Conservation (phyloP, 1,140 invertebrate genomes). For the Ephestia elutella region DNA sequence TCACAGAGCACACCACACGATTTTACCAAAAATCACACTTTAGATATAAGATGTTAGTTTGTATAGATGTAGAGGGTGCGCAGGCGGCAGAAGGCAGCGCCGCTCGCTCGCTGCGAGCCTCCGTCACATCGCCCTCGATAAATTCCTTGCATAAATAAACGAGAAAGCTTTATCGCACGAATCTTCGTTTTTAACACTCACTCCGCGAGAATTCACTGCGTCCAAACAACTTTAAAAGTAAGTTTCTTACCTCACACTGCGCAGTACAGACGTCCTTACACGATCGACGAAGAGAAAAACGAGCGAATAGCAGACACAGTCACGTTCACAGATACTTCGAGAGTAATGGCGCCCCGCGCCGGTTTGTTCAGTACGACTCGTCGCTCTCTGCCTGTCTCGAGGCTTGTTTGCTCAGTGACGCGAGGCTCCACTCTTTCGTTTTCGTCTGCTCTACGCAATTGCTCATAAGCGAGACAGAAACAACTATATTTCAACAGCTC, state of each 20-base stretch:
- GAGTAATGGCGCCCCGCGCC: constrained; percentile 61
- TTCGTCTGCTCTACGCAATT: constrained; percentile 22
- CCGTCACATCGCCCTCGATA: constrained; percentile 62
- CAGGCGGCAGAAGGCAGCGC: constrained; percentile 61
- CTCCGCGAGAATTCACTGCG: constrained; percentile 52
- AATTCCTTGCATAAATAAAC: constrained; percentile 72
- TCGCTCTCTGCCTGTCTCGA: constrained; percentile 56
- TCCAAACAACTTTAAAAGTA: constrained; percentile 54
- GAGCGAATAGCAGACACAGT: constrained; percentile 64
- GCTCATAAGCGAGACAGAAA: constrained; percentile 30
- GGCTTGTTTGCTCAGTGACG: constrained; percentile 67
- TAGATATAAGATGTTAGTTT: constrained; percentile 18
- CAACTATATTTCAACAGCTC: constrained; percentile 21
- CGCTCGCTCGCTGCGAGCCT: constrained; percentile 57
- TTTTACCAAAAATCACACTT: constrained; percentile 56
- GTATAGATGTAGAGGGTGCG: constrained; percentile 43
- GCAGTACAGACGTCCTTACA: constrained; percentile 64
- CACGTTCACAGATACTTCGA: constrained; percentile 63
- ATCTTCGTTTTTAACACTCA: constrained; percentile 41
- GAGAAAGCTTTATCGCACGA: constrained; percentile 59
- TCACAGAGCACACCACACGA: constrained; percentile 40
- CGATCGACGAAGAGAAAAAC: constrained; percentile 62
- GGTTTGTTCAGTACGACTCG: constrained; percentile 50
- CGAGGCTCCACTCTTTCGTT: constrained; percentile 34
- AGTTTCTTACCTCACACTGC: constrained; percentile 69